Percentiles rank a stretch among this genome's conserved stretches.
Conservation (phyloP, 1,140 invertebrate species). For the Sipha flava region DNA sequence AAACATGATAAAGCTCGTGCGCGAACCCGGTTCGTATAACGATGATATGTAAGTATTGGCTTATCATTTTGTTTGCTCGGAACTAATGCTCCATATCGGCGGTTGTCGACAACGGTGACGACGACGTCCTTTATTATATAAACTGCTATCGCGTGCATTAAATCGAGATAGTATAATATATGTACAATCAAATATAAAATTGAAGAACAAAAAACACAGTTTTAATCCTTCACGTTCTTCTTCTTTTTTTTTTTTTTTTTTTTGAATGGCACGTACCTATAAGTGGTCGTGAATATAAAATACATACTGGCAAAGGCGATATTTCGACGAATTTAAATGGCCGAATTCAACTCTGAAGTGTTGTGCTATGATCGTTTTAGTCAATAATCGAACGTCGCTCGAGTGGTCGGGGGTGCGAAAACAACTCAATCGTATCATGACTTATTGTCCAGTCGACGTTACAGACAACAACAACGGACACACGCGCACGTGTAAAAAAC, state of each 20-base stretch:
- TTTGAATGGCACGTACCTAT: neutral
- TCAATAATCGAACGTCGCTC: no score
- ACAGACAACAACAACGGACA: no score
- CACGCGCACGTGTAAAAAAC: no score
- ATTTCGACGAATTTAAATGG: neutral
- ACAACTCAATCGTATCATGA: no score
- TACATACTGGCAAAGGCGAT: neutral
- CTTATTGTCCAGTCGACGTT: no score
- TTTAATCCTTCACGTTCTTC: neutral
- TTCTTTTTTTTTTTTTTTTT: neutral
- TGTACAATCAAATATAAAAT: no score
- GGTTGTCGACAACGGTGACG: neutral
- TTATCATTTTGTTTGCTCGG: neutral
- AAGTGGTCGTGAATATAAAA: neutral
- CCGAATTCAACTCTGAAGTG: no score
- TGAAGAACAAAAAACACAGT: neutral
- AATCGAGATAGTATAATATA: constrained; percentile 13
- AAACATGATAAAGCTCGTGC: neutral
- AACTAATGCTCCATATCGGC: neutral
- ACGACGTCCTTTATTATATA: neutral
- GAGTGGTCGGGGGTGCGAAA: no score
- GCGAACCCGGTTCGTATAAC: neutral
- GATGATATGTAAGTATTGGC: neutral
- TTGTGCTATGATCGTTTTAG: no score
- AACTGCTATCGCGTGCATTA: neutral